phyloP scores from a whole-genome alignment of 2,797 vertebrate genomes.

The Lemur catta region DNA sequence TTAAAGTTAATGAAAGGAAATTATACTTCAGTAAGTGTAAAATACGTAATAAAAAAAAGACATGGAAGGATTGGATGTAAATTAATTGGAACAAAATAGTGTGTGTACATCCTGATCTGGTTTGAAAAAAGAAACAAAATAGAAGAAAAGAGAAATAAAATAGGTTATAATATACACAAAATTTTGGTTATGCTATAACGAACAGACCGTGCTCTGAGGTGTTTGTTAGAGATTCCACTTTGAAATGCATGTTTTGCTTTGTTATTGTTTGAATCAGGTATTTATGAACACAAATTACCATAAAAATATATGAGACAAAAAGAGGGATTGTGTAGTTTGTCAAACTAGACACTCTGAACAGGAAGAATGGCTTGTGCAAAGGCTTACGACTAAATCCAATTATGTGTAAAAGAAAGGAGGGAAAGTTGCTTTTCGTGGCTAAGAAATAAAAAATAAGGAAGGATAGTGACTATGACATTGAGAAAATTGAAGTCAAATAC shows the following conservation, averaged over 20 bases:
- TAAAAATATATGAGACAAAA: neutral
- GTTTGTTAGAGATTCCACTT: neutral
- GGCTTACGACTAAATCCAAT: neutral
- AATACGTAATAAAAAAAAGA: neutral
- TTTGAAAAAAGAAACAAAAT: no score
- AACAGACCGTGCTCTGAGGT: neutral
- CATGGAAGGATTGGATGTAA: neutral
- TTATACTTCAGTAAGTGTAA: neutral
- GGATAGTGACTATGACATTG: neutral
- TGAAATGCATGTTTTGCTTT: slow-evolving; percentile 2
- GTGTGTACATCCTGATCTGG: no score
- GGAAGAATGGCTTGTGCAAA: neutral
- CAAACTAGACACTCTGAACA: neutral
- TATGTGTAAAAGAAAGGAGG: neutral
- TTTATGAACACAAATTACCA: neutral
- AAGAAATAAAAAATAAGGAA: neutral
- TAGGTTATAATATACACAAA: neutral
- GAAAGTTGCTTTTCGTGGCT: neutral
- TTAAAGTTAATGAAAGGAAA: slow-evolving; percentile 13
- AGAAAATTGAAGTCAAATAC: slow-evolving; percentile 35
- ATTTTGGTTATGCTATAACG: neutral
- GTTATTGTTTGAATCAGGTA: neutral
- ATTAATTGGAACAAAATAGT: slow-evolving; percentile 18
- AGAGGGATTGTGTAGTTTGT: neutral
- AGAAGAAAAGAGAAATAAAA: neutral